These are phyloP conservation scores for Sarcophilus harrisii DNA, from an alignment of 2,797 vertebrate species.

Conservation along the genomic window DNA sequence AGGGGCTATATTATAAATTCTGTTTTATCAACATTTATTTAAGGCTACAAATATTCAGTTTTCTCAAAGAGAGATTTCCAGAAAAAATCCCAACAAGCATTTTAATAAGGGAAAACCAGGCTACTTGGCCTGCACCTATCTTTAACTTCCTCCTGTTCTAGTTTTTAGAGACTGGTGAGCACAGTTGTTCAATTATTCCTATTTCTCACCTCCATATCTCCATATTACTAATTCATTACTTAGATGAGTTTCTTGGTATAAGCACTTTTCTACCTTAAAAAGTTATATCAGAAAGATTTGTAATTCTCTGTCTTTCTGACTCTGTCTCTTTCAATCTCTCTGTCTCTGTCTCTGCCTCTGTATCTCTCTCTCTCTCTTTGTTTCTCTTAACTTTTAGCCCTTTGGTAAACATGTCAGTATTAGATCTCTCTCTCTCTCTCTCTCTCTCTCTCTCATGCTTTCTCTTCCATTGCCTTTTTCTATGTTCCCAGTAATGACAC, in stretches of 20 bases:
- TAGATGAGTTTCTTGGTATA: neutral
- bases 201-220: neutral
- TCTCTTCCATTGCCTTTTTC: too few relatives aligned
- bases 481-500: neutral
- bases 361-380: fast-evolving
- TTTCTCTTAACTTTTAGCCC: too few relatives aligned
- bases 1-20: neutral
- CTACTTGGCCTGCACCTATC: neutral
- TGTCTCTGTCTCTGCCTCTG: too few relatives aligned
- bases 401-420: too few relatives aligned
- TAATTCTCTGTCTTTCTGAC: neutral
- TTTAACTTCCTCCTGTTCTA: neutral
- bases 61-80: neutral
- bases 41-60: neutral
- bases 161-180: neutral
- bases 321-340: too few relatives aligned
- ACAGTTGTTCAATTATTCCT: neutral
- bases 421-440: too few relatives aligned
- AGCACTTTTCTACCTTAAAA: neutral
- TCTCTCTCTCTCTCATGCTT: too few relatives aligned
- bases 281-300: neutral
- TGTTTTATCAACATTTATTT: neutral
- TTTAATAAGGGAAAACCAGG: neutral
- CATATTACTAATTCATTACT: neutral
- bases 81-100: neutral